Evolutionary conservation across 2,888 invertebrate species (phyloP).

Genomic region (Bugula neritina): DNA sequence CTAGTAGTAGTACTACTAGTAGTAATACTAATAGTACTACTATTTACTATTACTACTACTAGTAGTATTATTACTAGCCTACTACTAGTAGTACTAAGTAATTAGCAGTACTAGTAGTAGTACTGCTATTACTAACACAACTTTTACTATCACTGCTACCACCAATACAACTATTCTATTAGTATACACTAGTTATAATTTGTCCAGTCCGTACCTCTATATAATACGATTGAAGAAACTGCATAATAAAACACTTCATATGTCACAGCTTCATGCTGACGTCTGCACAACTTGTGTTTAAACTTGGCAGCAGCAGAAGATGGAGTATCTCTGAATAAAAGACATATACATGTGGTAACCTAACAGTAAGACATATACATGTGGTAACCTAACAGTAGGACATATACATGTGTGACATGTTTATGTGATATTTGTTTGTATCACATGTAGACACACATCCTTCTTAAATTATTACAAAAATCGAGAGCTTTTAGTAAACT

Average conservation of each 20-base stretch:
- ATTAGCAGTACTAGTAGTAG: not conserved
- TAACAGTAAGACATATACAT: too few species aligned
- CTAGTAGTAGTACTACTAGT: not conserved
- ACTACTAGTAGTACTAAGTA: too few species aligned
- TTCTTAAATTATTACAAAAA: not conserved
- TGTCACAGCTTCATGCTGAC: conserved; percentile 11
- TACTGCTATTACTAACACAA: not conserved
- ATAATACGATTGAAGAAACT: not conserved
- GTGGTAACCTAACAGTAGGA: too few species aligned
- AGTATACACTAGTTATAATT: too few species aligned
- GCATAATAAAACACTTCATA: conserved; percentile 19
- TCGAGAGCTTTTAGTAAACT: not conserved
- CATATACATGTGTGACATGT: too few species aligned
- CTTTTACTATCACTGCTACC: not conserved
- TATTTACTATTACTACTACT: not conserved
- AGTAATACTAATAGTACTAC: not conserved
- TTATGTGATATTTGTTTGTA: too few species aligned
- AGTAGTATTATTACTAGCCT: not conserved
- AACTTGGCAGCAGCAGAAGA: not conserved
- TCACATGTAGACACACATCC: too few species aligned
- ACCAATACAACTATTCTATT: not conserved
- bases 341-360: not conserved
- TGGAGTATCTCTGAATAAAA: not conserved
- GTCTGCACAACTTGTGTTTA: not conserved
- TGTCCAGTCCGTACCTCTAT: not conserved